Evolutionary conservation across 1,140 invertebrate genomes (phyloP), one percentile per base, ranked within the genome.

Genomic region (Heterodera schachtii): DNA sequence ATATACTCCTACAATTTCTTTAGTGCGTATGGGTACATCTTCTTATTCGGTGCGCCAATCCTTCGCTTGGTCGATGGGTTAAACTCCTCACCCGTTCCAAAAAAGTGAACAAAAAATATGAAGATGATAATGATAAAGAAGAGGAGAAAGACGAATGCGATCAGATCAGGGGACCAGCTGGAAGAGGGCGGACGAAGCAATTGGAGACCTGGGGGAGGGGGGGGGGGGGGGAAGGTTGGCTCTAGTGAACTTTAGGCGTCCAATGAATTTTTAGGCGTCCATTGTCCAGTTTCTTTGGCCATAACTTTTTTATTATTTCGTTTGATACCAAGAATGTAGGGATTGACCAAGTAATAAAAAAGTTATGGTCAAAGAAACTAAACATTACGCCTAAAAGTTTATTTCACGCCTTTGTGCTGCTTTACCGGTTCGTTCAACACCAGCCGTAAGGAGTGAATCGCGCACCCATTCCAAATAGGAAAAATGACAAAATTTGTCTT

Each of bases 141-240:
- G 7, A 79, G 75, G 67, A 84, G 73, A 31, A 60, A 41, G 7
- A 84, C 64, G 47, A 84, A 84, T 5, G 83, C 83, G 43, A 84
- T 84, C 73, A 84, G 60, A 57, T 84, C 83, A 19, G 83, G 83
- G 7, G 85, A 87, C 85, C 85, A 84, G 16, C 84, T 75, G 19
- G 70, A 46, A 8, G 83, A 85, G 60, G 85, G 85, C 16, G 85
- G 82, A n/a, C 85, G 82, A 79, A 79, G 77, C 16, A 57, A 74
- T 11, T 47, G 66, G 13, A 66, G 19, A n/a, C 47, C 77, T 74
- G 6, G 3, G 9, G 8, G 8, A 7, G 43, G 6, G 41, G 43
- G 16, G 8, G 8, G 70, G 70, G 13, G 43, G 31, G 31, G 31
- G 49, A 52, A 52, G 49, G 11, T 8, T 8, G 49, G 49, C 49